Evolutionary conservation across 2,888 invertebrate genomes (phyloP), one percentile per base, ranked within the genome.

Genomic region (Tachystola acroxantha): DNA sequence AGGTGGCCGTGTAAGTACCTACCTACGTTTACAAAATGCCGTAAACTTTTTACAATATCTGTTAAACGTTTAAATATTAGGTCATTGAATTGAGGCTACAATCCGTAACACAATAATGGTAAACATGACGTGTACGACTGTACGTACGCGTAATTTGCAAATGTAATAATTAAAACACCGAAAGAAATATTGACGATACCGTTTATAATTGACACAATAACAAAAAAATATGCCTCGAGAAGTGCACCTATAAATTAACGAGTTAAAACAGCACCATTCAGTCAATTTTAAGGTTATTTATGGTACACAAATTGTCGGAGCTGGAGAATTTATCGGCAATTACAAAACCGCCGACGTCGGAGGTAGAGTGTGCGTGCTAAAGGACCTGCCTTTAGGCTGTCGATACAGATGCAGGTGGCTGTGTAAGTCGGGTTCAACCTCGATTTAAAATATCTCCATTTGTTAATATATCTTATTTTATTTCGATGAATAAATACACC

Each of bases 231-330:
- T 43, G 40, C 37, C 24, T 30, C 30, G 31, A 44, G 11, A 33
- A 34, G 5, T n/a, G 11, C 27, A 11, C 27, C 27, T 19, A 34
- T 34, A 34, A 35, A 48, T 49, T 45, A 50, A 43, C 45, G 47
- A 43, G 43, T 46, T 42, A 36, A 46, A 43, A 36, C 32, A 34
- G 31, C 36, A 36, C 37, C 34, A 39, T 33, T 33, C 36, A 39
- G 53, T 44, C 46, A 45, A 47, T 47, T 53, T 47, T 42, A 37
- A 35, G 37, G 51, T 53, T 50, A 61, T 62, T 61, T 57, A 62
- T 44, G 53, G 48, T 32, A 43, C 45, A 37, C 43, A 48, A 50
- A 58, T 55, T 55, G 47, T 43, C 43, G 40, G 47, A 44, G 40
- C 42, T 35, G 43, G 43, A 34, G 39, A 44, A 57, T 58, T 56